phyloP scores from a whole-genome alignment of 2,888 invertebrate species.

The Eupelmus urozonus region DNA sequence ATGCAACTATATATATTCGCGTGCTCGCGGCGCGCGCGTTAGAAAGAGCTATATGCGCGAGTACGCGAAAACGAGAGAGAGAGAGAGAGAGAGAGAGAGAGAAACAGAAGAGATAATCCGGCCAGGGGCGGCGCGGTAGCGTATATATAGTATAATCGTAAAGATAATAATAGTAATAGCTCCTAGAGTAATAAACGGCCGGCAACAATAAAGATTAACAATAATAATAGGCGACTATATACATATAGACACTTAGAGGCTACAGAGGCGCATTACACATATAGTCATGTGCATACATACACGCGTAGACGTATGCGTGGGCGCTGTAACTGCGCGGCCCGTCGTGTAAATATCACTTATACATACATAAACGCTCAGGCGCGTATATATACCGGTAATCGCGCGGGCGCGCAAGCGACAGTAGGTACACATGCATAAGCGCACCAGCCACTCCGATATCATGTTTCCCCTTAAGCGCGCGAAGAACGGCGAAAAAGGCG shows the following conservation, averaged over 20 bases:
- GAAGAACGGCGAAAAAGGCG: too few relatives aligned
- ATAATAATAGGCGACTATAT: slow-evolving; percentile 26
- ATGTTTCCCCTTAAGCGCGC: too few relatives aligned
- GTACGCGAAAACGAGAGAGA: too few relatives aligned
- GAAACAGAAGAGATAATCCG: neutral
- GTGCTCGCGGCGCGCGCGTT: too few relatives aligned
- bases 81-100: neutral
- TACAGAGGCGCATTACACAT: neutral
- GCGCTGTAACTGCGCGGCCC: too few relatives aligned
- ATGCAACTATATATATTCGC: too few relatives aligned
- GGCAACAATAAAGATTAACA: slow-evolving; percentile 48
- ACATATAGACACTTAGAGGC: slow-evolving; percentile 7
- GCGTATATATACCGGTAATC: too few relatives aligned
- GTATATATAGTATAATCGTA: neutral
- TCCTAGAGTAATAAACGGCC: slow-evolving; percentile 36
- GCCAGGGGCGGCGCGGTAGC: neutral
- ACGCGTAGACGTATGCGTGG: neutral
- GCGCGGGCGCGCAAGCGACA: too few relatives aligned
- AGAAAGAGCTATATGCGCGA: too few relatives aligned
- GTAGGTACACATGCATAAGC: neutral
- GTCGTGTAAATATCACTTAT: too few relatives aligned
- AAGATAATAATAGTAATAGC: slow-evolving; percentile 44
- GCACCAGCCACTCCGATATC: too few relatives aligned
- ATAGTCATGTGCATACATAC: neutral
- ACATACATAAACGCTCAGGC: too few relatives aligned